These are phyloP conservation scores for Vanessa atalanta DNA, from an alignment of 1,140 invertebrate species.

Conservation along the genomic window DNA sequence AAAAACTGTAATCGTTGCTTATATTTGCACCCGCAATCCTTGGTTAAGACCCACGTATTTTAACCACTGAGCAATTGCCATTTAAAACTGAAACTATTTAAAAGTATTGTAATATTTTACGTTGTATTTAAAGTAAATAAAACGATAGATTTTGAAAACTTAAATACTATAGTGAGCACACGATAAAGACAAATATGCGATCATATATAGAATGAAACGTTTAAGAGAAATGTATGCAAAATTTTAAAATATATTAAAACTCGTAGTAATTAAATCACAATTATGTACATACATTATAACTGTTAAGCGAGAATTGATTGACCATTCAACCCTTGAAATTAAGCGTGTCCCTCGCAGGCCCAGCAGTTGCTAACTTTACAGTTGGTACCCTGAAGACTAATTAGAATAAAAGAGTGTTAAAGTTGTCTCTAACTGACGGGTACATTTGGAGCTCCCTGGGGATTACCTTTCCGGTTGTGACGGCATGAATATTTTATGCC, in stretches of 20 bases:
- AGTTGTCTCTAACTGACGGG: conserved; percentile 53
- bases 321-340: conserved; percentile 29
- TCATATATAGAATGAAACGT: no score
- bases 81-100: no score
- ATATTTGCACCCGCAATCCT: no score
- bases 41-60: no score
- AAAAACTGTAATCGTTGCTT: no score
- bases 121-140: no score
- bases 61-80: no score
- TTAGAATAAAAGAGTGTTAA: conserved; percentile 75
- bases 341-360: conserved; percentile 33
- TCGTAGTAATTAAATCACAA: conserved; percentile 3
- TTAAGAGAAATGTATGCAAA: neutral
- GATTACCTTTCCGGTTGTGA: conserved; percentile 36
- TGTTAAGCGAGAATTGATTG: conserved; percentile 27
- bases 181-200: no score
- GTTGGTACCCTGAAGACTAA: conserved; percentile 57
- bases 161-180: no score
- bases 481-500: conserved; percentile 48
- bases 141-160: no score
- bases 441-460: conserved; percentile 40
- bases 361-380: conserved; percentile 42
- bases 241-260: conserved; percentile 19
- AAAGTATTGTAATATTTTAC: no score
- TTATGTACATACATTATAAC: conserved; percentile 28